phyloP scores from a whole-genome alignment of 2,113 vertebrate genomes.

The Carassius auratus region DNA sequence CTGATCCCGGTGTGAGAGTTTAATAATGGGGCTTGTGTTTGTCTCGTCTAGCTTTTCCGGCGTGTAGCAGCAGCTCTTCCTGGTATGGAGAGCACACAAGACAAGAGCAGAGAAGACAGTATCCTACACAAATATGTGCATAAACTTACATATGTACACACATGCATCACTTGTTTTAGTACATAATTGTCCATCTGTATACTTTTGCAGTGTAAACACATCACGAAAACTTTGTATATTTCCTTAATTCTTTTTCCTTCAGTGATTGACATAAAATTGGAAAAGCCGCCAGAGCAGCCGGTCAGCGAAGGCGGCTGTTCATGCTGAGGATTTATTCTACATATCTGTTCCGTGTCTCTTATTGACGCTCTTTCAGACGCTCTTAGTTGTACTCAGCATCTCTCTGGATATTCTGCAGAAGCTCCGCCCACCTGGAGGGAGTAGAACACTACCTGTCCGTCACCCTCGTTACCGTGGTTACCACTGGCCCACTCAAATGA shows the following conservation, averaged over 20 bases:
- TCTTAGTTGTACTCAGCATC: conserved; percentile 63
- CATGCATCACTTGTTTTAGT: neutral
- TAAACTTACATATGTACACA: neutral
- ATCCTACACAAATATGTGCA: conserved; percentile 80
- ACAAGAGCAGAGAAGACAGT: conserved; percentile 99
- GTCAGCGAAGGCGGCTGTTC: conserved; percentile 94
- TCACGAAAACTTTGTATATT: neutral
- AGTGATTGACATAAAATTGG: conserved; percentile 99
- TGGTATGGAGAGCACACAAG: conserved; percentile 98
- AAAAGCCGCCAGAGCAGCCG: conserved; percentile 92
- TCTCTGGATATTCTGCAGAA: conserved; percentile 52
- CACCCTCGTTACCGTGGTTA: conserved; percentile 69
- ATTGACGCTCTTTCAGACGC: conserved; percentile 45
- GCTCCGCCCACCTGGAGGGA: conserved; percentile 63
- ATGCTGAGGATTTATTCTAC: conserved; percentile 82
- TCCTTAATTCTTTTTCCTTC: conserved; percentile 80
- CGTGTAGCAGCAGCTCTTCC: conserved; percentile 97
- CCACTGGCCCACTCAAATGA: conserved; percentile 77
- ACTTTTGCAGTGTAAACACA: neutral
- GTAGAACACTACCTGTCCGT: conserved; percentile 68
- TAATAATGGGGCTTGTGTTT: conserved; percentile 44
- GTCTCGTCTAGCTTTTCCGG: conserved; percentile 88
- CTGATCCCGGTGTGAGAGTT: neutral
- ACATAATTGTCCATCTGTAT: neutral
- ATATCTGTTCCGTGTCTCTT: conserved; percentile 19